These are phyloP conservation scores for Lithobates sylvaticus DNA, from an alignment of 2,797 vertebrate genomes.

Conservation along the genomic window DNA sequence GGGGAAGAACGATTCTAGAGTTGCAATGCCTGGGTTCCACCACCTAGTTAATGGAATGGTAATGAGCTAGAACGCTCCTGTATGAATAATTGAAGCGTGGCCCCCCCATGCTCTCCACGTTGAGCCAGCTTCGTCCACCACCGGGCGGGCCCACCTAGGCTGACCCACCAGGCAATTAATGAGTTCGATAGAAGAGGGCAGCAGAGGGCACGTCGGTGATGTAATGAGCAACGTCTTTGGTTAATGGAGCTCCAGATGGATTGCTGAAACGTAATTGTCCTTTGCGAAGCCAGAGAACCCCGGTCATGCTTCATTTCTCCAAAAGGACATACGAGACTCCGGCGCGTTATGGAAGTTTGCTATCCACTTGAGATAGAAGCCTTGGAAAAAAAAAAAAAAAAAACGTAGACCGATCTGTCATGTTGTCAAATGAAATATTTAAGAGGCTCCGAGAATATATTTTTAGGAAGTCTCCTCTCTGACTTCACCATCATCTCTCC, in stretches of 20 bases:
- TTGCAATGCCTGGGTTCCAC: conserved; percentile 3
- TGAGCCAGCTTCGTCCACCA: background rate
- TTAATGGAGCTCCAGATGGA: background rate
- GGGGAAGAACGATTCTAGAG: background rate
- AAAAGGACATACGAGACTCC: background rate
- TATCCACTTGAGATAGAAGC: background rate
- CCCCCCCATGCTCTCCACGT: background rate
- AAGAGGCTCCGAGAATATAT: background rate
- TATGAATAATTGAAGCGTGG: conserved; percentile 16
- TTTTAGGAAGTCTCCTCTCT: background rate
- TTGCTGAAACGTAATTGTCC: background rate
- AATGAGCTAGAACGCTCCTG: conserved; percentile 14
- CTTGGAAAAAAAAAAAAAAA: background rate
- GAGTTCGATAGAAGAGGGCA: background rate
- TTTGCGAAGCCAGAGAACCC: background rate
- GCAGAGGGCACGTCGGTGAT: background rate
- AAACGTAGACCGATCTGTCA: background rate
- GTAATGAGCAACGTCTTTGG: background rate
- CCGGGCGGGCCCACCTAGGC: background rate
- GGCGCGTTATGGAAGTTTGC: background rate
- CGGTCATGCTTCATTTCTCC: background rate
- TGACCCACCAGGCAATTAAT: background rate
- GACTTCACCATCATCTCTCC: background rate
- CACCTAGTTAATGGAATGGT: conserved; percentile 38
- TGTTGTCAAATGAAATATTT: background rate